Evolutionary conservation across 2,888 invertebrate genomes (phyloP).

Genomic region (Rhaphigaster nebulosa): DNA sequence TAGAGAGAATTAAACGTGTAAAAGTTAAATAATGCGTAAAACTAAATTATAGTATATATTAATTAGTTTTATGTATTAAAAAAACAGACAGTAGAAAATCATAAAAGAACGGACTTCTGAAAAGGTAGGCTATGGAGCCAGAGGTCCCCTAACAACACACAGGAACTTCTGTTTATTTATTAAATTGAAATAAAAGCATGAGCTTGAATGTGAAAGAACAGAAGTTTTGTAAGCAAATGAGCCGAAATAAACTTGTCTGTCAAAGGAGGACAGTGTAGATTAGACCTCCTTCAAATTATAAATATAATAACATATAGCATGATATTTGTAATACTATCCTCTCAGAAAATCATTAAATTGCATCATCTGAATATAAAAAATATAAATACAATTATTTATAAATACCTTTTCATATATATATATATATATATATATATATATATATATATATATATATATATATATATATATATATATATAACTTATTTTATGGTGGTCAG

Average conservation of each 20-base stretch:
- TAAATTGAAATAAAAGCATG: background rate
- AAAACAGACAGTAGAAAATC: background rate
- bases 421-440: too few species aligned
- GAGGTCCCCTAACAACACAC: background rate
- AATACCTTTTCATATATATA: too few species aligned
- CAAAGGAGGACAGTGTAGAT: background rate
- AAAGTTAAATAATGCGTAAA: background rate
- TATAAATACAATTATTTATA: too few species aligned
- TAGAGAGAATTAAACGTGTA: background rate
- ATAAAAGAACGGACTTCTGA: background rate
- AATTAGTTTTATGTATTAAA: background rate
- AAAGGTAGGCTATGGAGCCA: background rate
- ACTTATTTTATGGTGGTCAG: too few species aligned
- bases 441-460: too few species aligned
- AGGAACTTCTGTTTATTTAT: background rate
- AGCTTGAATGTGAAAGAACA: background rate
- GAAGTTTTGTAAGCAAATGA: background rate
- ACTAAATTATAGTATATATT: background rate
- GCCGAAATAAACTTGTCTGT: background rate
- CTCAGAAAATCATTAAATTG: too few species aligned
- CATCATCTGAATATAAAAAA: too few species aligned
- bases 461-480: too few species aligned
- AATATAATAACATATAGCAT: background rate
- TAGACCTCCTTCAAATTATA: slow-evolving; percentile 16
- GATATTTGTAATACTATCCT: too few species aligned